Evolutionary conservation across 2,113 vertebrate species (phyloP), one percentile per base, ranked within the genome.

Genomic region (Petrocephalus zakoni): DNA sequence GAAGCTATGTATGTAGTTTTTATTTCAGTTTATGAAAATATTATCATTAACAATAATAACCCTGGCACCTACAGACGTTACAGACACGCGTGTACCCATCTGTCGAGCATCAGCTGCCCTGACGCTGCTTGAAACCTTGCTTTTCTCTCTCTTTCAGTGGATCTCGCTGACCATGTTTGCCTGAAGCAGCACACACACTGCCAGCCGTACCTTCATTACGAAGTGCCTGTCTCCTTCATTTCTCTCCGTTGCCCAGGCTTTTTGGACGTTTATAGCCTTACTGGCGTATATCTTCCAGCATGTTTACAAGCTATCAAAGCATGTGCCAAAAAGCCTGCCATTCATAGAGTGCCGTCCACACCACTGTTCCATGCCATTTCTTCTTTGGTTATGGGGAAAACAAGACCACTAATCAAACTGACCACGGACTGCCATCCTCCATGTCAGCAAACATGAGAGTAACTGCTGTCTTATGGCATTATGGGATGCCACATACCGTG

Each of bases 81-180:
- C 10, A 4, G 9, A 87, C 34, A 21, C 34, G 22, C 53, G 61
- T 21, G 13, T 55, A 61, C n/a, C 51, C 49, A 29, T 52, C 29
- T 52, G n/a, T 46, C 7, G 17, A 47, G 78, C 42, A 82, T 47
- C 42, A 8, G 6, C 46, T 49, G 19, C 17, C 46, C 1, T 83
- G 42, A 10, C 21, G 9, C 0, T 47, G 17, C 29, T 84, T 22
- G 86, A 61, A 87, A 37, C 42, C 55, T 15, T 82, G 19, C 68
- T 25, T 88, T 15, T 87, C n/a, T 89, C 29, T 90, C 46, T 88
- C 84, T 49, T 86, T 88, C 86, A 93, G 93, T 93, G 93, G 93
- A 93, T 93, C 90, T 90, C 92, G 19, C 90, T 93, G 84, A 93
- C 93, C 89, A 93, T 93, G 93, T 93, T 93, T 86, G 88, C 92